phyloP scores from a whole-genome alignment of 2,797 vertebrate genomes.

The Sebastes steindachneri region DNA sequence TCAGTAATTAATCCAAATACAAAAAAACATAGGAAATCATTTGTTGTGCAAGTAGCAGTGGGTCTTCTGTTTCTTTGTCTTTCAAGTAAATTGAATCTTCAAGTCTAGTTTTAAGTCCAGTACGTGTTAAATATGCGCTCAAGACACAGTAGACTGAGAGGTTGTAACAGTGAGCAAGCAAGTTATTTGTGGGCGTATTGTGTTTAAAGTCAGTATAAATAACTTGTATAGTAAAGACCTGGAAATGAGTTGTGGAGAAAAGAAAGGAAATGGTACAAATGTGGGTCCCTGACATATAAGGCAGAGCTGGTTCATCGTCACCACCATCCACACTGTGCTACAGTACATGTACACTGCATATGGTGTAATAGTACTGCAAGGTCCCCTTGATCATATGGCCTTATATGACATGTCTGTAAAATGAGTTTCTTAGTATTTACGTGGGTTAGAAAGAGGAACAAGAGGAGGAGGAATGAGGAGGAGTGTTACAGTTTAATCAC shows the following conservation, averaged over 20 bases:
- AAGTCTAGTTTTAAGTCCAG: not conserved
- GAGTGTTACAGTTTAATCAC: not conserved
- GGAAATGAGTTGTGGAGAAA: not conserved
- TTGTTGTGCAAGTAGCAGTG: not conserved
- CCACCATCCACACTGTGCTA: not conserved
- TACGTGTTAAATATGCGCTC: not conserved
- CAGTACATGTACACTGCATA: not conserved
- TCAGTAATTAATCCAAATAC: conserved; percentile 31
- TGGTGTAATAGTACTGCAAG: not conserved
- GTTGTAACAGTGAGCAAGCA: not conserved
- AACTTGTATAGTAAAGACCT: not conserved
- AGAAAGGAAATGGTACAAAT: not conserved
- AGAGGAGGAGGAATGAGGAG: not conserved
- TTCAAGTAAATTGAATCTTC: conserved; percentile 19
- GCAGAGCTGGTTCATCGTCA: conserved; percentile 2
- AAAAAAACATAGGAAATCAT: conserved; percentile 26
- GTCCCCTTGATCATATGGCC: not conserved
- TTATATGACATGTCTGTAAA: too few species aligned
- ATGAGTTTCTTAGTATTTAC: too few species aligned
- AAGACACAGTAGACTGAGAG: not conserved
- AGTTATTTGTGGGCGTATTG: not conserved
- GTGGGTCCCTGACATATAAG: conserved; percentile 10
- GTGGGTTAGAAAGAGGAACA: too few species aligned
- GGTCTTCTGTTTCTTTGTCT: not conserved
- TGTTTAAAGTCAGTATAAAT: conserved; percentile 8